Conservation (phyloP, 2,888 invertebrate species). For the Electrophaes corylata region DNA sequence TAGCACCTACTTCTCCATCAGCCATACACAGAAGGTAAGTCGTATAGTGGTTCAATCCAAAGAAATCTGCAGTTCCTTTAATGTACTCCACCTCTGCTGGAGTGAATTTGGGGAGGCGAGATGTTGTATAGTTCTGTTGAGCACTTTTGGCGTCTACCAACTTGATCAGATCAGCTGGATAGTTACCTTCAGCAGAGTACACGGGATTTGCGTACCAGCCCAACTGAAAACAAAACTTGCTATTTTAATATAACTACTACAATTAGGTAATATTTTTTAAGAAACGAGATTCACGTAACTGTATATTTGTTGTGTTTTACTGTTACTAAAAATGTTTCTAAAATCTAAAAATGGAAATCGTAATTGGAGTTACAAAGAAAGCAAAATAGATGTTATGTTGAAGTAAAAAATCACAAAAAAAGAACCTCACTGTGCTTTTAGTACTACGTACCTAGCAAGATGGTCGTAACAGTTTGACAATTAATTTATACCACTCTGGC, state of each 20-base stretch:
- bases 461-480: too few species aligned
- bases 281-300: too few species aligned
- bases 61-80: slow-evolving; percentile 77
- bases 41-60: slow-evolving; percentile 80
- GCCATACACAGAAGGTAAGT: slow-evolving; percentile 76
- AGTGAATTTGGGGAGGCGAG: slow-evolving; percentile 83
- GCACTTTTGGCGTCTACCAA: slow-evolving; percentile 80
- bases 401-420: too few species aligned
- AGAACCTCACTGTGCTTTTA: too few species aligned
- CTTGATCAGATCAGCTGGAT: slow-evolving; percentile 81
- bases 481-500: neutral
- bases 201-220: slow-evolving; percentile 85
- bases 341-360: too few species aligned
- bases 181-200: slow-evolving; percentile 82
- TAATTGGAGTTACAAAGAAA: too few species aligned
- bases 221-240: slow-evolving; percentile 54
- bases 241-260: too few species aligned
- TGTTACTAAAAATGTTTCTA: too few species aligned
- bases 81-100: slow-evolving; percentile 75
- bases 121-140: slow-evolving; percentile 80
- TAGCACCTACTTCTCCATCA: slow-evolving; percentile 66
- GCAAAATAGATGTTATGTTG: too few species aligned
- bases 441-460: too few species aligned
- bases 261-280: too few species aligned
- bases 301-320: too few species aligned